phyloP scores from a whole-genome alignment of 2,888 invertebrate genomes.

The Tanypteryx hageni region DNA sequence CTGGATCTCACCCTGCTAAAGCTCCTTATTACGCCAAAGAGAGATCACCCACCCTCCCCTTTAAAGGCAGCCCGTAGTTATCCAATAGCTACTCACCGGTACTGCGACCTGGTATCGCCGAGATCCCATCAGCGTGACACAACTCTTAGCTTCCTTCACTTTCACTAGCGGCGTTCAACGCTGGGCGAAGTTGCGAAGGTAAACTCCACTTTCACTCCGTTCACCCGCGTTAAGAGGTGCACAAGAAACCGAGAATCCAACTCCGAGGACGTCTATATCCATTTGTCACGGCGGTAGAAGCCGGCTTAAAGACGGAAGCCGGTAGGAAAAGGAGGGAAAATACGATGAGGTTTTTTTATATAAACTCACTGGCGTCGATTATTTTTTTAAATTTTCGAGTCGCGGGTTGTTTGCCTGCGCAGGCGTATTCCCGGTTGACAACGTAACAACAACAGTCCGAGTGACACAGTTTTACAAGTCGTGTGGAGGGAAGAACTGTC shows the following conservation, averaged over 20 bases:
- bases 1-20: neutral
- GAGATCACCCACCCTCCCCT: conserved; percentile 32
- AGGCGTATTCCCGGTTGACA: neutral
- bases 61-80: neutral
- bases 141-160: conserved; percentile 55
- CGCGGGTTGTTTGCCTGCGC: neutral
- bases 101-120: conserved; percentile 63
- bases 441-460: conserved; percentile 47
- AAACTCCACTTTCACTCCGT: conserved; percentile 58
- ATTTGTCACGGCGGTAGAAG: conserved; percentile 53
- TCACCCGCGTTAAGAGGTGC: conserved; percentile 39
- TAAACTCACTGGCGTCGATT: neutral
- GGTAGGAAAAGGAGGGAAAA: neutral
- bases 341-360: neutral
- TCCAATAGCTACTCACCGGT: conserved; percentile 62
- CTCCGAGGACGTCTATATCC: conserved; percentile 52
- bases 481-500: neutral
- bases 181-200: conserved; percentile 51
- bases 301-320: conserved; percentile 7
- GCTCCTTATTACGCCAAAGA: conserved; percentile 18
- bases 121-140: conserved; percentile 64
- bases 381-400: neutral
- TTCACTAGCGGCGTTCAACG: conserved; percentile 46
- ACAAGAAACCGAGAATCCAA: conserved; percentile 50
- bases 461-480: conserved; percentile 49